Evolutionary conservation across 2,113 vertebrate species (phyloP), one percentile per base, ranked within the genome.

Genomic region (Catharus fuscescens): DNA sequence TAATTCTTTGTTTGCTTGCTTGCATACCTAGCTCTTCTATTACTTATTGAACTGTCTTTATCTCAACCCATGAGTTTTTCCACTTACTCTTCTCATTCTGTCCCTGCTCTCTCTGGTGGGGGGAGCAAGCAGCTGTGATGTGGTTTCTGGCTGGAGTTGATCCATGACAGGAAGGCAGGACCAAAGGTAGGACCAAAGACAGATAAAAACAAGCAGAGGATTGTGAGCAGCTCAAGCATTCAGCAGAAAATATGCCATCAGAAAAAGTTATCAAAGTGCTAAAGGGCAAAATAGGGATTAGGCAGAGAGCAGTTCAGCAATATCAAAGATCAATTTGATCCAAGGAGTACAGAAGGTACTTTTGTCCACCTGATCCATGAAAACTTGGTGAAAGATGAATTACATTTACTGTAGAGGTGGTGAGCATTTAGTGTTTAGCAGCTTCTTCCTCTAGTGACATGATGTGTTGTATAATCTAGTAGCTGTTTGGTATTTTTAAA

Each of bases 21-120:
- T 44, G 12, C 26, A 52, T 0, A 0, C 38, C 8, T 45, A 45
- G 28, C 8, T 38, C 60, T 77, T 66, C 36, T 19, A 59, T 45
- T 45, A 52, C 28, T 44, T 60, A 25, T 52, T 38, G 20, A 59
- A n/a, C 3, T 52, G 15, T 29, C 10, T 52, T 45, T 38, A 29
- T 60, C 23, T 53, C 24, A 45, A 7, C 5, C 14, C 15, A 2
- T 36, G 25, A 56, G 18, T 32, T 57, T 57, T 80, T 18, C 21
- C 29, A 14, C 23, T 64, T 42, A 25, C 2, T 28, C 14, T 29
- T 59, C 38, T 60, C 10, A 25, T 45, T 81, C 5, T 67, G 29
- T 67, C n/a, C 21, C 32, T 2, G 0, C 6, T 45, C 45, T n/a
- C 8, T 10, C n/a, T 47, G 8, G 13, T 25, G 11, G 6, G 25